phyloP scores from a whole-genome alignment of 2,113 vertebrate genomes.

The Dolichotis patagonum region DNA sequence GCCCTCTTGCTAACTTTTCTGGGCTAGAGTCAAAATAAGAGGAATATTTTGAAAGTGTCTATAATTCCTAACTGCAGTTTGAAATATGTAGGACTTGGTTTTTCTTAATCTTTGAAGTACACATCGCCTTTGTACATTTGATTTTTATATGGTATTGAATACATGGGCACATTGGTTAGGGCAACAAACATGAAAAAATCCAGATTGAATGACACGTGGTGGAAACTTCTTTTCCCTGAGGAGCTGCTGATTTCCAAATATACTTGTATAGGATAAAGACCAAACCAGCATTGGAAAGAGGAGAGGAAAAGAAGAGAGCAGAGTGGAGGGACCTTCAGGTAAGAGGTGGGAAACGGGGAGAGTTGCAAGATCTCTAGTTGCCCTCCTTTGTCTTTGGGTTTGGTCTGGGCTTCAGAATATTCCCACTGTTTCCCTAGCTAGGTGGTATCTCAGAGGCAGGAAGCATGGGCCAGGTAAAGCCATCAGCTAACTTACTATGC shows the following conservation, averaged over 20 bases:
- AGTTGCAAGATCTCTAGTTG: background rate
- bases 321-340: background rate
- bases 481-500: background rate
- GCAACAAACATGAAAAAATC: background rate
- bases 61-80: slow-evolving; percentile 43
- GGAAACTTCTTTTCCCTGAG: background rate
- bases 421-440: background rate
- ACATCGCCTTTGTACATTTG: background rate
- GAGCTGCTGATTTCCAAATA: background rate
- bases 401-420: background rate
- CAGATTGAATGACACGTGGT: background rate
- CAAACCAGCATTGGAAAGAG: background rate
- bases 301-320: background rate
- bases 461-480: background rate
- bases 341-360: background rate
- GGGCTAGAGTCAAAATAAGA: slow-evolving; percentile 37
- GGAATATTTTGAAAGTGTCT: background rate
- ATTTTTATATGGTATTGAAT: background rate
- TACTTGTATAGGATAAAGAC: background rate
- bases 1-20: slow-evolving; percentile 34
- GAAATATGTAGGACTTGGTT: slow-evolving; percentile 40
- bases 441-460: slow-evolving; percentile 42
- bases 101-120: slow-evolving; percentile 9
- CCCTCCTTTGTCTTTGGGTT: background rate
- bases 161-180: background rate